Evolutionary conservation across 1,140 invertebrate species (phyloP).

Genomic region (Drosophila gunungcola): DNA sequence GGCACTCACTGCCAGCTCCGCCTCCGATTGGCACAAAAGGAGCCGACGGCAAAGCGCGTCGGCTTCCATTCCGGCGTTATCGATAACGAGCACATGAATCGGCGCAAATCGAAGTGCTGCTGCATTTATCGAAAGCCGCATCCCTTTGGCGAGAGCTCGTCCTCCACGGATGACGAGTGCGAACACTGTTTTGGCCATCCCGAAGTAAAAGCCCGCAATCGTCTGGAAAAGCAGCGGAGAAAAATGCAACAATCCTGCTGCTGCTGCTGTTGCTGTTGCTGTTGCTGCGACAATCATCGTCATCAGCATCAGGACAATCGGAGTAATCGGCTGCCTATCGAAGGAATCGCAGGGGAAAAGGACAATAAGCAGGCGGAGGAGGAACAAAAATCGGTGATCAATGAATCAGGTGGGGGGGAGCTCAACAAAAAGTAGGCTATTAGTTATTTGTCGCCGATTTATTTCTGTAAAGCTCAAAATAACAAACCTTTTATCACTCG

Average conservation of each 20-base stretch:
- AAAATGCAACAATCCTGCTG: neutral
- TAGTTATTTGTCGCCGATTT: too few species aligned
- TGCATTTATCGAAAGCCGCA: conserved; percentile 94
- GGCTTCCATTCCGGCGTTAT: conserved; percentile 94
- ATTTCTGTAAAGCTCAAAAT: too few species aligned
- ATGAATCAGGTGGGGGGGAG: neutral
- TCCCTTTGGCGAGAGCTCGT: conserved; percentile 92
- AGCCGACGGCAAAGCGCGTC: conserved; percentile 87
- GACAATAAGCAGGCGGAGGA: neutral
- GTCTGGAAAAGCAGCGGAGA: conserved; percentile 32
- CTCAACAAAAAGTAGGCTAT: neutral
- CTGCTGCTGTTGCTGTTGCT: neutral
- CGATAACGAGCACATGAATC: conserved; percentile 96
- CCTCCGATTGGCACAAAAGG: conserved; percentile 86
- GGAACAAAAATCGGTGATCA: neutral
- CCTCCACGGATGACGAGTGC: conserved; percentile 91
- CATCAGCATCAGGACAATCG: neutral
- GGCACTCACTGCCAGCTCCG: conserved; percentile 37
- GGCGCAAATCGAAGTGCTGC: conserved; percentile 97
- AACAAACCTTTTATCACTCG: too few species aligned
- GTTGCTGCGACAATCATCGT: neutral
- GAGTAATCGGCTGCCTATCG: neutral
- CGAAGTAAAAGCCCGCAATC: conserved; percentile 87
- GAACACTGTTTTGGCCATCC: conserved; percentile 94
- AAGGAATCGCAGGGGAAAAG: neutral